A percentile compares a stretch with the other conserved stretches of the same genome.
Evolutionary conservation across 2,888 invertebrate species (phyloP).

Genomic region (Drosophila greeni): DNA sequence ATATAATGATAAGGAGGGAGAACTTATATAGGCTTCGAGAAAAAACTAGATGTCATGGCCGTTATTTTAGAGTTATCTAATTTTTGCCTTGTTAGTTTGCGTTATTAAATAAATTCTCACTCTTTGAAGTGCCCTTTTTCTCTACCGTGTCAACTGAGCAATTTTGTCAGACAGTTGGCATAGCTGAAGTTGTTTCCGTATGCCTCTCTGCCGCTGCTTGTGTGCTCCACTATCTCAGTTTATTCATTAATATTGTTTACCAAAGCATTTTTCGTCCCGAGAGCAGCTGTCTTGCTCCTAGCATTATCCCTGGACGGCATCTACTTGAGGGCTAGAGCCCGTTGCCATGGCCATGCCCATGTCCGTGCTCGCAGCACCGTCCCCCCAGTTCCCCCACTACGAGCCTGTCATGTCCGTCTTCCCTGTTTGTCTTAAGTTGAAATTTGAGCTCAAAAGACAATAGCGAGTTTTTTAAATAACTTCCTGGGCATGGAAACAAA

Average conservation of each 20-base stretch:
- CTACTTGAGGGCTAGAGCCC: slow-evolving; percentile 33
- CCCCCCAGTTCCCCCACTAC: slow-evolving; percentile 17
- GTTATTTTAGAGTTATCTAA: slow-evolving; percentile 46
- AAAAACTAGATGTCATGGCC: too few relatives aligned
- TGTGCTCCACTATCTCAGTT: slow-evolving; percentile 44
- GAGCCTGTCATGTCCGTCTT: slow-evolving; percentile 65
- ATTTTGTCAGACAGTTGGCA: slow-evolving; percentile 38
- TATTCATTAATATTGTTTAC: slow-evolving; percentile 76
- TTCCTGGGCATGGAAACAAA: slow-evolving; percentile 53
- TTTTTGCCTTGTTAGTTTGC: slow-evolving; percentile 53
- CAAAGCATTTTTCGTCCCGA: slow-evolving; percentile 70
- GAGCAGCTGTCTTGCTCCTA: slow-evolving; percentile 48
- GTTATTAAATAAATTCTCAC: slow-evolving; percentile 26
- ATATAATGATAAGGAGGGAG: not conserved
- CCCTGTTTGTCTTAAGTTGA: slow-evolving; percentile 73
- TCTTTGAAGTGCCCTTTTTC: not conserved
- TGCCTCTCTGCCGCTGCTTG: slow-evolving; percentile 3
- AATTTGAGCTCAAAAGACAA: slow-evolving; percentile 76
- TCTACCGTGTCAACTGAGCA: slow-evolving; percentile 16
- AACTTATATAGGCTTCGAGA: too few relatives aligned
- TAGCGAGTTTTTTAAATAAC: slow-evolving; percentile 66
- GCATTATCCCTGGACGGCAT: slow-evolving; percentile 56
- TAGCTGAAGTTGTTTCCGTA: slow-evolving; percentile 21
- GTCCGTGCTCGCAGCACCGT: not conserved
- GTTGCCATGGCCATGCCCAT: slow-evolving; percentile 40